These are phyloP conservation scores for Acanthornis magna DNA, from an alignment of 2,797 vertebrate genomes.

Conservation along the genomic window DNA sequence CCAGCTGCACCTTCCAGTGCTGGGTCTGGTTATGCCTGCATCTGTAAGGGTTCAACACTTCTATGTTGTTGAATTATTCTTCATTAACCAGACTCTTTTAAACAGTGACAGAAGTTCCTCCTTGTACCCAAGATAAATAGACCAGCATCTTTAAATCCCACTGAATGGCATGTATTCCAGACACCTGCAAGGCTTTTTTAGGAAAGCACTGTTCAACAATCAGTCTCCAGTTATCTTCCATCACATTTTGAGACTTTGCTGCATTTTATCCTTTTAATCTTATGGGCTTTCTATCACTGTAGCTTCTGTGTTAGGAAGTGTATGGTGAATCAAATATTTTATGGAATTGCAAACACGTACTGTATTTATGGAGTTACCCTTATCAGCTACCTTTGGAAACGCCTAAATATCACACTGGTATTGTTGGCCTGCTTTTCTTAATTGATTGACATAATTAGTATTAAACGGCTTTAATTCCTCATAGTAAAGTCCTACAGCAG, in stretches of 20 bases:
- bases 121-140: background rate
- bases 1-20: background rate
- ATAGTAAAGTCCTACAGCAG: background rate
- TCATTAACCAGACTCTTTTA: background rate
- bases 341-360: background rate
- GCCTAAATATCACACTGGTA: background rate
- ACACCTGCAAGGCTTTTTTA: background rate
- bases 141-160: background rate
- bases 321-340: background rate
- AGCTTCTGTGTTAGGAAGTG: background rate
- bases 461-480: background rate
- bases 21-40: background rate
- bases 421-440: background rate
- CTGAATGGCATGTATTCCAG: background rate
- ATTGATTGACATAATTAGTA: background rate
- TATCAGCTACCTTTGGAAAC: background rate
- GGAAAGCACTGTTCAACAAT: background rate
- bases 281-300: background rate
- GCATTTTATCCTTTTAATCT: background rate
- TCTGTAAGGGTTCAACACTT: background rate
- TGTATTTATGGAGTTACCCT: background rate
- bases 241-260: background rate
- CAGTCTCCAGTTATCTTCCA: background rate
- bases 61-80: background rate
- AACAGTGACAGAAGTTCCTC: background rate